A percentile compares a stretch with the other conserved stretches of the same genome.
phyloP scores from a whole-genome alignment of 2,113 vertebrate genomes.

The Nanorana parkeri region DNA sequence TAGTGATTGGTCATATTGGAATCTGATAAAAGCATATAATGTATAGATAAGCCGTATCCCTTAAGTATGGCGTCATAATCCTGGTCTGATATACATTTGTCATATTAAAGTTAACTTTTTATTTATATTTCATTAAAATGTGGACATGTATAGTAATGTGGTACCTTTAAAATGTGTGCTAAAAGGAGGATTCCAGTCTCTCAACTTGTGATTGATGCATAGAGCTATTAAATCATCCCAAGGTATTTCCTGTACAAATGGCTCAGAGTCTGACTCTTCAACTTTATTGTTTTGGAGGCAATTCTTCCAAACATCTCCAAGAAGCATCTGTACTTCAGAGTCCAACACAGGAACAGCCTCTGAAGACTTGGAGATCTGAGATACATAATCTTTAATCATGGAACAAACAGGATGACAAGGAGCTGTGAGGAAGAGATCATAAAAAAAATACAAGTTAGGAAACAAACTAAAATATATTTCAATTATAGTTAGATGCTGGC shows the following conservation, averaged over 20 bases:
- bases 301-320: conserved; percentile 71
- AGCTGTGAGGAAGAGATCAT: conserved; percentile 67
- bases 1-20: too few species aligned
- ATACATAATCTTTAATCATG: conserved; percentile 79
- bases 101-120: too few species aligned
- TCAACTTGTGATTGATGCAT: conserved; percentile 90
- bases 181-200: conserved; percentile 83
- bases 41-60: too few species aligned
- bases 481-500: too few species aligned
- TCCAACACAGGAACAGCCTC: conserved; percentile 82
- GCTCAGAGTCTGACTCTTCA: conserved; percentile 50
- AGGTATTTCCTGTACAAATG: conserved; percentile 76
- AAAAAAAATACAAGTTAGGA: neutral
- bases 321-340: conserved; percentile 86
- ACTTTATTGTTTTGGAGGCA: conserved; percentile 62
- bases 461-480: too few species aligned
- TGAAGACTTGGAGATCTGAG: conserved; percentile 79
- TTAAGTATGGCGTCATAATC: too few species aligned
- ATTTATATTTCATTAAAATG: too few species aligned
- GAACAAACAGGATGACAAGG: conserved; percentile 81
- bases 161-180: conserved; percentile 77
- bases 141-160: too few species aligned
- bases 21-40: too few species aligned
- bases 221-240: conserved; percentile 85
- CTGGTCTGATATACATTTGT: too few species aligned